phyloP scores from a whole-genome alignment of 2,113 vertebrate species.

The Ceyx melanurus region DNA sequence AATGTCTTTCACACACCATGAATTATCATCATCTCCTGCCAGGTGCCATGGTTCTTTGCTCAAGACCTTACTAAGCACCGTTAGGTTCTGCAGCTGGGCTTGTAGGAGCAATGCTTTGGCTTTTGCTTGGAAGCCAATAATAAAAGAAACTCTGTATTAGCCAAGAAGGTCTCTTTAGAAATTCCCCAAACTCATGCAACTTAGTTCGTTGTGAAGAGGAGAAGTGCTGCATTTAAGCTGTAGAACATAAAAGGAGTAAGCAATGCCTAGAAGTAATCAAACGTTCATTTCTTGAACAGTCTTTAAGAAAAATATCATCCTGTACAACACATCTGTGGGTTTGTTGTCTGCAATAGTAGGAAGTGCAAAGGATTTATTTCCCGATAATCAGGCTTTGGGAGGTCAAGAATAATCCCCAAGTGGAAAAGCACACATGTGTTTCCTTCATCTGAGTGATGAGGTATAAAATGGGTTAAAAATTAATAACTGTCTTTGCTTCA shows the following conservation, averaged over 20 bases:
- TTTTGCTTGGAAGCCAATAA: not conserved
- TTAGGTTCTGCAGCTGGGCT: constrained; percentile 27
- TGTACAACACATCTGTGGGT: not conserved
- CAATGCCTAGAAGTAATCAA: constrained; percentile 51
- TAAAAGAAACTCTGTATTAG: not conserved
- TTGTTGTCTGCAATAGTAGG: constrained; percentile 22
- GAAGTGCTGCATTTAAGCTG: constrained; percentile 35
- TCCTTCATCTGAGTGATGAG: constrained; percentile 11
- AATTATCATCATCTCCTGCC: constrained; percentile 2
- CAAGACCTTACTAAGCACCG: not conserved
- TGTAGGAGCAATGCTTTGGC: constrained; percentile 7
- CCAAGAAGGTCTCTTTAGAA: not conserved
- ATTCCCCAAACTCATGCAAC: not conserved
- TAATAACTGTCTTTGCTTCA: constrained; percentile 16
- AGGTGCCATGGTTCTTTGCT: not conserved
- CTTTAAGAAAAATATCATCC: not conserved
- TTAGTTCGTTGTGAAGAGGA: not conserved
- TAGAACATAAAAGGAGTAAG: constrained; percentile 25
- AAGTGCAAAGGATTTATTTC: constrained; percentile 34
- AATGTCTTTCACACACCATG: not conserved
- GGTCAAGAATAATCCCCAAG: not conserved
- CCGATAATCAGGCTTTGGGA: not conserved
- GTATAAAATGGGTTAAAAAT: constrained; percentile 48
- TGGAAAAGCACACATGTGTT: not conserved
- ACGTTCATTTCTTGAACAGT: not conserved